Conservation (phyloP, 2,888 invertebrate genomes). For the Trachelus iudaicus region DNA sequence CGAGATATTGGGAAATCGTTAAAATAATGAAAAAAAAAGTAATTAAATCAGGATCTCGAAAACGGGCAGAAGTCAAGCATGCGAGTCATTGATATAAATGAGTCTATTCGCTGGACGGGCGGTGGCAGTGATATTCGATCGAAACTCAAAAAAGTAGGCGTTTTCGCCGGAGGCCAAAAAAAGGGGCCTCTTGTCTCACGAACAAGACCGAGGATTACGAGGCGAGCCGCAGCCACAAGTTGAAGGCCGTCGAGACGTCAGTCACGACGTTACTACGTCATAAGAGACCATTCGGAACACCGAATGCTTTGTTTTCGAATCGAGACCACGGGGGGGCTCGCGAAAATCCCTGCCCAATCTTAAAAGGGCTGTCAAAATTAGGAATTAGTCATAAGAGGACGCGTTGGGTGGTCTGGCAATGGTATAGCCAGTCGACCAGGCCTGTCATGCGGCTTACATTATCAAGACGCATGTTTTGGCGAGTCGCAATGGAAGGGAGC, state of each 20-base stretch:
- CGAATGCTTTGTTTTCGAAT: constrained; percentile 1
- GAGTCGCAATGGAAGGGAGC: not conserved
- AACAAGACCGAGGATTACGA: constrained; percentile 1
- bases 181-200: not conserved
- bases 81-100: not conserved
- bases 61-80: not conserved
- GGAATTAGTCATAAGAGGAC: not conserved
- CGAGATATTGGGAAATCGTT: not conserved
- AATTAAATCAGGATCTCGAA: not conserved
- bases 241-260: constrained; percentile 5
- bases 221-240: not conserved
- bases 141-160: not conserved
- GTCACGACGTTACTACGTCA: not conserved
- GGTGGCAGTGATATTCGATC: not conserved
- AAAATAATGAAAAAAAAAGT: not conserved
- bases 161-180: not conserved
- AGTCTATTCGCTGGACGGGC: not conserved
- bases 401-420: not conserved
- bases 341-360: constrained; percentile 4
- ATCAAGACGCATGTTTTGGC: not conserved
- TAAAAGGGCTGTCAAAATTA: constrained; percentile 6
- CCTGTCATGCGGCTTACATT: not conserved
- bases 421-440: not conserved
- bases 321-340: not conserved
- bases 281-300: not conserved